Percentiles rank a stretch among this genome's conserved stretches.
These are phyloP conservation scores for Meleagris gallopavo DNA, from an alignment of 2,113 vertebrate genomes.

Conservation along the genomic window DNA sequence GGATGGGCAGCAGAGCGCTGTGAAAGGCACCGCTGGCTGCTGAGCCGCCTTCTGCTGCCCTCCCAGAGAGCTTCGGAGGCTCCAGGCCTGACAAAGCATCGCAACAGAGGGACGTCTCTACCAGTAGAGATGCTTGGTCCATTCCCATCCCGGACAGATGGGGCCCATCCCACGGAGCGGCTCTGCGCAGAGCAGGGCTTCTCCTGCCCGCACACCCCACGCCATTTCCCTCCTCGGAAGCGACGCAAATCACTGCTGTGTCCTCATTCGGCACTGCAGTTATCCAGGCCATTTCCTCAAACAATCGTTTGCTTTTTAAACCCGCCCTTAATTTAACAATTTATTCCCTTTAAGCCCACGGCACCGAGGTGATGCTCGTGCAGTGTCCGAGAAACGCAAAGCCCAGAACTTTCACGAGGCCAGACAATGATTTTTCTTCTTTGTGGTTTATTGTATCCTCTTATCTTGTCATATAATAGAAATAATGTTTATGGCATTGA, in stretches of 20 bases:
- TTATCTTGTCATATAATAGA: conserved; percentile 81
- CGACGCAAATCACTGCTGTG: not conserved
- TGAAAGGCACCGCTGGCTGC: not conserved
- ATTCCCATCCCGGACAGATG: not conserved
- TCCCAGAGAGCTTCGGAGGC: not conserved
- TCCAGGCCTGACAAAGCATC: not conserved
- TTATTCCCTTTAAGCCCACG: not conserved
- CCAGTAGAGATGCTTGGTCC: not conserved
- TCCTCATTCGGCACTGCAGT: not conserved
- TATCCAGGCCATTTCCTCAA: conserved; percentile 51
- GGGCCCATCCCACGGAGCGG: rapidly evolving
- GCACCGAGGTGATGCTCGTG: not conserved
- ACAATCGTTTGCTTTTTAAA: conserved; percentile 36
- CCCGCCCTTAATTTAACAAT: not conserved
- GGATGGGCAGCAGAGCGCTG: too few species aligned
- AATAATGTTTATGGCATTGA: conserved; percentile 79
- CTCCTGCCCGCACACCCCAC: not conserved
- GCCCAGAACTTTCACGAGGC: conserved; percentile 44
- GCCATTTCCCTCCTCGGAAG: not conserved
- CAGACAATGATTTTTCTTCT: conserved; percentile 48
- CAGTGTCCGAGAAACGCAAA: not conserved
- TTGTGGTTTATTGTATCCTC: conserved; percentile 74
- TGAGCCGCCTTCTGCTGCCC: not conserved
- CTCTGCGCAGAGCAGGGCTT: not conserved
- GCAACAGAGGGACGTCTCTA: not conserved